A percentile compares a stretch with the other conserved stretches of the same genome.
phyloP scores from a whole-genome alignment of 2,113 vertebrate species.

The Thomomys bottae region DNA sequence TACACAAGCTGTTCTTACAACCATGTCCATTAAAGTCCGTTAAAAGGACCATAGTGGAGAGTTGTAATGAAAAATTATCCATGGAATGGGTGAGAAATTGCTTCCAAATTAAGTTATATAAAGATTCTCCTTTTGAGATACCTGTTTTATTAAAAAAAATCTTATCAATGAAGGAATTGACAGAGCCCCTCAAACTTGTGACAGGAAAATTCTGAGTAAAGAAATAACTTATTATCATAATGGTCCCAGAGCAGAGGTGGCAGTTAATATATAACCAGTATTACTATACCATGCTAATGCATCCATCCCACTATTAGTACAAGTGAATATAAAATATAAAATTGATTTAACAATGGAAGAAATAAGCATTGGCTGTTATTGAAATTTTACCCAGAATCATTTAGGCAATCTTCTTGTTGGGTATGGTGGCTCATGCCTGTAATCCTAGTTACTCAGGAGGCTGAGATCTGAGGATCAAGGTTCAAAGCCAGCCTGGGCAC shows the following conservation, averaged over 20 bases:
- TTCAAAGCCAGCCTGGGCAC: no score
- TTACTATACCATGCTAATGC: conserved; percentile 40
- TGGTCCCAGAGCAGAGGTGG: conserved; percentile 45
- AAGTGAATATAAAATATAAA: conserved; percentile 49
- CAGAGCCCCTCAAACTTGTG: conserved; percentile 62
- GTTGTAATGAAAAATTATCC: not conserved
- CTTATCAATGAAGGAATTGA: conserved; percentile 48
- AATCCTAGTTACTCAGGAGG: no score
- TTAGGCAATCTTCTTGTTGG: conserved; percentile 77
- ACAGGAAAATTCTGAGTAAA: conserved; percentile 51
- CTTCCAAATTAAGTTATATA: conserved; percentile 52
- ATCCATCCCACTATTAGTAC: conserved; percentile 26
- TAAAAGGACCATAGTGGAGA: conserved; percentile 43
- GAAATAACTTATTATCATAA: conserved; percentile 57
- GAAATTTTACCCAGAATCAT: conserved; percentile 69
- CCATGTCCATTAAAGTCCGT: conserved; percentile 33
- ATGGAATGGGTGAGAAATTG: conserved; percentile 23
- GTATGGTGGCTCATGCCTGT: no score
- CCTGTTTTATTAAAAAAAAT: conserved; percentile 33
- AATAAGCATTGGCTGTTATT: conserved; percentile 72
- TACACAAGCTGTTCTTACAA: conserved; percentile 58
- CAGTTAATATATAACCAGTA: conserved; percentile 64
- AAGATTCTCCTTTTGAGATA: conserved; percentile 53
- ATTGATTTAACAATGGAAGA: conserved; percentile 68
- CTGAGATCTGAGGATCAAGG: no score